Evolutionary conservation across 2,888 invertebrate species (phyloP).

Genomic region (Acrocyrtus sp.): DNA sequence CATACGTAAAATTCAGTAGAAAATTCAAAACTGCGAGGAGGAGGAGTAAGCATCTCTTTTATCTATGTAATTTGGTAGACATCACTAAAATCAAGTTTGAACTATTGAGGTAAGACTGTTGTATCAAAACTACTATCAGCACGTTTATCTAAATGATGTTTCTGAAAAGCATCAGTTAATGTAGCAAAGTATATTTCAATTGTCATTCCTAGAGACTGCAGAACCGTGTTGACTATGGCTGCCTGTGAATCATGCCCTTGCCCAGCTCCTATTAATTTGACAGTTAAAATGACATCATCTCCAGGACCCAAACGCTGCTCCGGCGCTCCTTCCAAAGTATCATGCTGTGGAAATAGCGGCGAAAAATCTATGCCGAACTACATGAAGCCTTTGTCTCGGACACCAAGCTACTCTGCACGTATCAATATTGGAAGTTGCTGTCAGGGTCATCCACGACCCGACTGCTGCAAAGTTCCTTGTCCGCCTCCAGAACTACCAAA

Average conservation of each 20-base stretch:
- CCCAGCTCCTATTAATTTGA: constrained; percentile 36
- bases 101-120: too few relatives aligned
- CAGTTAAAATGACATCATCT: constrained; percentile 33
- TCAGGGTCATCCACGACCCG: constrained; percentile 48
- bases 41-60: not conserved
- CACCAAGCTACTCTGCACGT: constrained; percentile 39
- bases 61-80: not conserved
- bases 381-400: constrained; percentile 48
- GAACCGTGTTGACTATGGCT: constrained; percentile 27
- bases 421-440: constrained; percentile 38
- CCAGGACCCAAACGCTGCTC: constrained; percentile 29
- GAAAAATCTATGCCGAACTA: constrained; percentile 38
- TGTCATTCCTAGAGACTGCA: not conserved
- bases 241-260: constrained; percentile 37
- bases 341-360: constrained; percentile 22
- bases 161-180: too few relatives aligned
- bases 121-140: too few relatives aligned
- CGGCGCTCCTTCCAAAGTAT: constrained; percentile 18
- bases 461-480: constrained; percentile 52
- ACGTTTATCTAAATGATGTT: too few relatives aligned
- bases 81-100: too few relatives aligned
- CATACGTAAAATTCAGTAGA: not conserved
- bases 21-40: not conserved
- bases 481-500: constrained; percentile 31
- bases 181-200: too few relatives aligned